Conservation (phyloP, 2,888 invertebrate species). For the Polydrusus cervinus region DNA sequence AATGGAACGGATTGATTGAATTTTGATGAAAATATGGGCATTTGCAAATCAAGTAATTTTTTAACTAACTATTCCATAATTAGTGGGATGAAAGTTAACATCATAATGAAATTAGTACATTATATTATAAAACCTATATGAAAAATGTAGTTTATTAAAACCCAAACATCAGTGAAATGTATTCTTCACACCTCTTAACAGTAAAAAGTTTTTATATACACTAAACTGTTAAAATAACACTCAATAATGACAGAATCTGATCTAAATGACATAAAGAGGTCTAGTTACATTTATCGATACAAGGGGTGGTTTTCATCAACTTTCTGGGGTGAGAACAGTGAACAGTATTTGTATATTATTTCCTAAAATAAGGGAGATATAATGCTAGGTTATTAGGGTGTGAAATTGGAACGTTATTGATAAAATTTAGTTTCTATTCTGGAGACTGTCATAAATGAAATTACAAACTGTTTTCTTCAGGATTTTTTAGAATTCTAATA, state of each 20-base stretch:
- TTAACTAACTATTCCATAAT: too few relatives aligned
- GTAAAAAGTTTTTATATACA: slow-evolving; percentile 32
- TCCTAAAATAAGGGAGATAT: slow-evolving; percentile 66
- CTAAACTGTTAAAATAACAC: slow-evolving; percentile 55
- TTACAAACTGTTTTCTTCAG: not conserved
- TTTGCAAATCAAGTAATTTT: too few relatives aligned
- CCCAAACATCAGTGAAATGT: too few relatives aligned
- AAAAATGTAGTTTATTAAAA: too few relatives aligned
- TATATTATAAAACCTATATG: too few relatives aligned
- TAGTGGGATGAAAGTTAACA: too few relatives aligned
- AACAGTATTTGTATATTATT: slow-evolving; percentile 65
- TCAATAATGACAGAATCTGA: slow-evolving; percentile 46
- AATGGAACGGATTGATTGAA: too few relatives aligned
- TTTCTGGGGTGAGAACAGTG: slow-evolving; percentile 58
- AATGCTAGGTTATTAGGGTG: slow-evolving; percentile 62
- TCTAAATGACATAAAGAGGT: slow-evolving; percentile 53
- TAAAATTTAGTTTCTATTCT: not conserved
- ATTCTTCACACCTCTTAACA: slow-evolving; percentile 17
- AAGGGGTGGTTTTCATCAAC: slow-evolving; percentile 53
- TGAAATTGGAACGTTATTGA: slow-evolving; percentile 61
- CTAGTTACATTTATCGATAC: slow-evolving; percentile 50
- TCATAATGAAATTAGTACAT: too few relatives aligned
- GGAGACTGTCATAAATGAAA: not conserved
- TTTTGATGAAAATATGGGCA: too few relatives aligned
- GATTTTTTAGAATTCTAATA: too few relatives aligned